phyloP scores from a whole-genome alignment of 2,113 vertebrate species.

The Dicrurus megarhynchus region DNA sequence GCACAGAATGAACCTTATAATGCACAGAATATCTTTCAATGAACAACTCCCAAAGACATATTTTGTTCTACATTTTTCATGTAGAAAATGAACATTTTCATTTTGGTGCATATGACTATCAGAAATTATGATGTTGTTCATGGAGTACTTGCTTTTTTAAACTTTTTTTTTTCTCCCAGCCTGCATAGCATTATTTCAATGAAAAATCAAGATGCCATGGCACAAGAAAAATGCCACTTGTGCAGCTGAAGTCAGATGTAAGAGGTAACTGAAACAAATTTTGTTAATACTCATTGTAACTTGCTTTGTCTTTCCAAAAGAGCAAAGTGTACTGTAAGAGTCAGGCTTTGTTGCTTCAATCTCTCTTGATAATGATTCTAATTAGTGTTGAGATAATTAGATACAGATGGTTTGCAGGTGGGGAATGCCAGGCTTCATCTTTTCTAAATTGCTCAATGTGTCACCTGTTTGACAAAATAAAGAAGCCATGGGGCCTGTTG shows the following conservation, averaged over 20 bases:
- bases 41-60: not conserved
- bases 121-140: not conserved
- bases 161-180: not conserved
- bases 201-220: not conserved
- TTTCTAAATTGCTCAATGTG: not conserved
- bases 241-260: not conserved
- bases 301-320: not conserved
- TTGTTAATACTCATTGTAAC: not conserved
- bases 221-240: not conserved
- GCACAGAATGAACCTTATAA: constrained; percentile 2
- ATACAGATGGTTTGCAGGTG: constrained; percentile 23
- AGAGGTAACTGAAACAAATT: not conserved
- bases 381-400: constrained; percentile 52
- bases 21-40: constrained; percentile 52
- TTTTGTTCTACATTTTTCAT: not conserved
- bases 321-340: not conserved
- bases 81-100: constrained; percentile 37
- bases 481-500: not conserved
- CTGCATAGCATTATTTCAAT: not conserved
- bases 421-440: not conserved
- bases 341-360: not conserved
- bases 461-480: not conserved
- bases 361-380: constrained; percentile 9
- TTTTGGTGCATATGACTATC: constrained; percentile 1
- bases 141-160: not conserved